Evolutionary conservation across 2,888 invertebrate genomes (phyloP).

Genomic region (Nemurella pictetii): DNA sequence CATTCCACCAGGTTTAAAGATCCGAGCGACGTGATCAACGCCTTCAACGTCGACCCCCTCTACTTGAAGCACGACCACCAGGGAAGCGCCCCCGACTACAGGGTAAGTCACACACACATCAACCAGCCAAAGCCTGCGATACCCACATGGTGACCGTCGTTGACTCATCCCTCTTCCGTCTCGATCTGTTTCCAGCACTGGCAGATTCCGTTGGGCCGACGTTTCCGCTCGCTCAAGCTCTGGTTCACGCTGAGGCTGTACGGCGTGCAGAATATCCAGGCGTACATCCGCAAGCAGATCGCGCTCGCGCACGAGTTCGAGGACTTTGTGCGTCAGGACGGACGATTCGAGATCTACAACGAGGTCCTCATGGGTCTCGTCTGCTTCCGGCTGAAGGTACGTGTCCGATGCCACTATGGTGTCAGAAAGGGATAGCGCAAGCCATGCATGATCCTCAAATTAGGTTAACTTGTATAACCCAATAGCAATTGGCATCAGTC

Average conservation of each 20-base stretch:
- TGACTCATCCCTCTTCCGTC: neutral
- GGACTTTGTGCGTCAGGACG: constrained; percentile 70
- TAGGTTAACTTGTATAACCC: too few relatives aligned
- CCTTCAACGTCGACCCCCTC: constrained; percentile 96
- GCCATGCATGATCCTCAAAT: neutral
- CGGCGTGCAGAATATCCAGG: constrained; percentile 85
- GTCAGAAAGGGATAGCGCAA: neutral
- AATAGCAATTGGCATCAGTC: too few relatives aligned
- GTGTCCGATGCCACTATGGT: neutral
- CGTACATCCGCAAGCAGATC: constrained; percentile 83
- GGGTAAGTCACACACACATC: constrained; percentile 55
- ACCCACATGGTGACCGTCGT: neutral
- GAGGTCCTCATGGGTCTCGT: constrained; percentile 94
- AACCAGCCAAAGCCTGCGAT: neutral
- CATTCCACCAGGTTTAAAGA: constrained; percentile 75
- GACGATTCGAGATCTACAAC: constrained; percentile 84
- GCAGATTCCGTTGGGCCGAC: constrained; percentile 93
- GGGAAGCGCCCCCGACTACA: constrained; percentile 87
- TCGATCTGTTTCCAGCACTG: constrained; percentile 66
- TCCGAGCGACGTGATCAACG: constrained; percentile 87
- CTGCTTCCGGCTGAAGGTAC: constrained; percentile 88
- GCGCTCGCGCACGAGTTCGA: constrained; percentile 87
- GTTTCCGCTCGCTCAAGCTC: constrained; percentile 89
- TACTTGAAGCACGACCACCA: constrained; percentile 95
- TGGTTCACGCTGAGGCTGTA: constrained; percentile 94